Evolutionary conservation across 2,888 invertebrate species (phyloP).

Genomic region (Eupeodes latifasciatus): DNA sequence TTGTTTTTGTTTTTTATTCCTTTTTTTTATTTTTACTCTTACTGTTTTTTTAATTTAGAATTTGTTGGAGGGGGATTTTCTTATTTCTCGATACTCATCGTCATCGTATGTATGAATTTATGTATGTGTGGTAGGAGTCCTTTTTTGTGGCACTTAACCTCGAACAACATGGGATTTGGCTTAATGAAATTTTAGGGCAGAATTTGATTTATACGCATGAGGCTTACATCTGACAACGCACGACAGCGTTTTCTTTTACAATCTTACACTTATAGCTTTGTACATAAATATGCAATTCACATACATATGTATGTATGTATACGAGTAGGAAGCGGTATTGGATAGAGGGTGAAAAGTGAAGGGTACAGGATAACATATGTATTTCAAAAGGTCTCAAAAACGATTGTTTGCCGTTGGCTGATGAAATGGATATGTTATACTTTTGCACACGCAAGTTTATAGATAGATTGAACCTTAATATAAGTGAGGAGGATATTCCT

Average conservation of each 20-base stretch:
- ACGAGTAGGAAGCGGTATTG: neutral
- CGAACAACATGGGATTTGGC: constrained; percentile 67
- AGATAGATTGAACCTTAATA: neutral
- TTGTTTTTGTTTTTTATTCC: constrained; percentile 31
- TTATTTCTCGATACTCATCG: constrained; percentile 6
- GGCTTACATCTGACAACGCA: constrained; percentile 64
- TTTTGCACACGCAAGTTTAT: constrained; percentile 1
- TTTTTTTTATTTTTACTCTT: constrained; percentile 26
- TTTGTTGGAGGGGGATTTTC: constrained; percentile 53
- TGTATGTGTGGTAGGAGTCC: constrained; percentile 8
- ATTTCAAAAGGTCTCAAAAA: constrained; percentile 58
- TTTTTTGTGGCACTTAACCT: constrained; percentile 65
- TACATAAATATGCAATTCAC: neutral
- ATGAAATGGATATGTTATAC: constrained; percentile 39
- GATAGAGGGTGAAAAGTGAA: no score
- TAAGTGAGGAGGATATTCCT: constrained; percentile 33
- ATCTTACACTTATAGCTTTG: neutral
- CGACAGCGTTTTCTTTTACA: constrained; percentile 13
- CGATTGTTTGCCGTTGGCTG: constrained; percentile 54
- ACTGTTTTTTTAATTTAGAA: constrained; percentile 64
- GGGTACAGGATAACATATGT: constrained; percentile 45
- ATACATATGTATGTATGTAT: no score
- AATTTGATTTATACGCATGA: constrained; percentile 70
- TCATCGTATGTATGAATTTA: neutral
- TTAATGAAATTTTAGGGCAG: constrained; percentile 73